A percentile compares a stretch with the other conserved stretches of the same genome.
These are phyloP conservation scores for Noctua fimbriata DNA, from an alignment of 2,888 invertebrate species.

Conservation along the genomic window DNA sequence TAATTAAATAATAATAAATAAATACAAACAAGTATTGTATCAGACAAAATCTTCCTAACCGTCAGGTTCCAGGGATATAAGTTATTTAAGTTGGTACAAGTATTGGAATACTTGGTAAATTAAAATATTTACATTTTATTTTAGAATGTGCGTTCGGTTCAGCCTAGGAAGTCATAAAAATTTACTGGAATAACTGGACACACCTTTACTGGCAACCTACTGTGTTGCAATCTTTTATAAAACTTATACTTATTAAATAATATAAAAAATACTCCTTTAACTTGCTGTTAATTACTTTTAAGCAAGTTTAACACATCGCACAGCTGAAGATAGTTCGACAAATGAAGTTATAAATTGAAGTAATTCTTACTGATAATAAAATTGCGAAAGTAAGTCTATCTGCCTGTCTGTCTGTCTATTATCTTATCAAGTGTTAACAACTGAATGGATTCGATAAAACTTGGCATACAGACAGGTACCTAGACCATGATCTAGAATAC, in stretches of 20 bases:
- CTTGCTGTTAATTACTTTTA: background rate
- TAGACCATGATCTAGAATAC: background rate
- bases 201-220: too few relatives aligned
- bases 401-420: background rate
- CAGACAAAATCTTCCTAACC: background rate
- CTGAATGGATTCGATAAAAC: background rate
- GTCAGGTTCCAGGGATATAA: background rate
- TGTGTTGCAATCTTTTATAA: too few relatives aligned
- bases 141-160: too few relatives aligned
- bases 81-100: background rate
- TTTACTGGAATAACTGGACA: too few relatives aligned
- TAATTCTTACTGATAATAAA: background rate
- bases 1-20: too few relatives aligned
- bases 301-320: background rate
- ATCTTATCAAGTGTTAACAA: background rate
- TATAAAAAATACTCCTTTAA: too few relatives aligned
- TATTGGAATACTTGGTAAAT: too few relatives aligned
- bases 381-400: background rate
- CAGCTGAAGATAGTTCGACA: background rate
- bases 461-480: background rate
- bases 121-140: too few relatives aligned
- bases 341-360: background rate
- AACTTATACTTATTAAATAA: too few relatives aligned
- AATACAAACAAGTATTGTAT: background rate
- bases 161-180: too few relatives aligned